These are phyloP conservation scores for Dascyllus trimaculatus DNA, from an alignment of 2,113 vertebrate genomes.

Conservation along the genomic window DNA sequence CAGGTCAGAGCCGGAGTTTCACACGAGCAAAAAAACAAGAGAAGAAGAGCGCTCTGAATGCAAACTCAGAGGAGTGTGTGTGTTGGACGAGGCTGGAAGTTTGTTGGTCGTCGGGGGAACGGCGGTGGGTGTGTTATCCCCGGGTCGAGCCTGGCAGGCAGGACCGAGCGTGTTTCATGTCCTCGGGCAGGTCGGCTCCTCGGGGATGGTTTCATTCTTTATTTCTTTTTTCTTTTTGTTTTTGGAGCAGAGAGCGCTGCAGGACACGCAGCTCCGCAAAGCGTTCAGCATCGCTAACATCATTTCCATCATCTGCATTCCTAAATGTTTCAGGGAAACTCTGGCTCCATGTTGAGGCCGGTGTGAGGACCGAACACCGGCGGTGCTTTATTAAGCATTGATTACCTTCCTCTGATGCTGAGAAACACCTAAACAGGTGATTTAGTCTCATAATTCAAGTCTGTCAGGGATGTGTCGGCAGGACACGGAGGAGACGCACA, in stretches of 20 bases:
- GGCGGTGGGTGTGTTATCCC: slow-evolving; percentile 21
- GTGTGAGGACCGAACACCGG: neutral
- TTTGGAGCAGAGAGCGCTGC: neutral
- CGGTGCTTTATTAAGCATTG: neutral
- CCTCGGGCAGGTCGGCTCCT: slow-evolving; percentile 23
- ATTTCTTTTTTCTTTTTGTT: neutral
- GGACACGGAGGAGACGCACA: no score
- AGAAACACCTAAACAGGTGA: no score
- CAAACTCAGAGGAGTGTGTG: slow-evolving; percentile 7
- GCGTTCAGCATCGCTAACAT: no score
- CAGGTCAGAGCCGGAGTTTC: slow-evolving; percentile 52
- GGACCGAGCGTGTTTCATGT: slow-evolving; percentile 28
- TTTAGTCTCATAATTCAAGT: no score
- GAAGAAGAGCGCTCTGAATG: slow-evolving; percentile 40
- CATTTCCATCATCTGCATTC: no score
- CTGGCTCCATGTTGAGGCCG: no score
- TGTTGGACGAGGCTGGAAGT: neutral
- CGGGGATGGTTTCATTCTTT: neutral
- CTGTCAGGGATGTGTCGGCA: no score
- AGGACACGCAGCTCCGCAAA: neutral
- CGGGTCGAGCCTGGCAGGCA: slow-evolving; percentile 34
- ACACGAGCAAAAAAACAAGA: slow-evolving; percentile 20
- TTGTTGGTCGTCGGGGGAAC: slow-evolving; percentile 12
- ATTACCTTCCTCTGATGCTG: no score
- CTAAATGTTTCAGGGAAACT: no score